Evolutionary conservation across 2,113 vertebrate genomes (phyloP).

Genomic region (Lophius piscatorius): DNA sequence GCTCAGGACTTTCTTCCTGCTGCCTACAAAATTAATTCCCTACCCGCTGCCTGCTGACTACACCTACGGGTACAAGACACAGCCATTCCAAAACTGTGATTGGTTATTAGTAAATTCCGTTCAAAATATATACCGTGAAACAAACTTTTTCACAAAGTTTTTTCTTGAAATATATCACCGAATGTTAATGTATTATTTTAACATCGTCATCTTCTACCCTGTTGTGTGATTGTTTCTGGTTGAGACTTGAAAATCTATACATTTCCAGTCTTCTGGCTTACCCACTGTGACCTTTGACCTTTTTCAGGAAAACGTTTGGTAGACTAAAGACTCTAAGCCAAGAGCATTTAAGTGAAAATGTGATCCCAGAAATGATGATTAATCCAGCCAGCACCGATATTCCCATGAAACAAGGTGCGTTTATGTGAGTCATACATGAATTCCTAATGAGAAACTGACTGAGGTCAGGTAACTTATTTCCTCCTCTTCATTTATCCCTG

Average conservation of each 20-base stretch:
- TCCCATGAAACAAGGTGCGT: constrained; percentile 50
- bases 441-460: too few species aligned
- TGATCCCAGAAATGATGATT: not conserved
- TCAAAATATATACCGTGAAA: too few species aligned
- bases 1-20: constrained; percentile 86
- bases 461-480: too few species aligned
- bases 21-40: constrained; percentile 85
- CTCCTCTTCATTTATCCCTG: not conserved
- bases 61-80: constrained; percentile 86
- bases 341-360: constrained; percentile 3
- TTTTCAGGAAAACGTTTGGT: constrained; percentile 69
- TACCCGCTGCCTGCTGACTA: constrained; percentile 85
- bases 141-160: too few species aligned
- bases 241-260: too few species aligned
- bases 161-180: too few species aligned
- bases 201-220: not conserved
- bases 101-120: too few species aligned
- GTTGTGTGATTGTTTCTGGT: too few species aligned
- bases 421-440: too few species aligned
- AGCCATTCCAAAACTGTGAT: too few species aligned
- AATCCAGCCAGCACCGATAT: not conserved
- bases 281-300: constrained; percentile 32
- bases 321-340: constrained; percentile 4
- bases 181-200: too few species aligned
- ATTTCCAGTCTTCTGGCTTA: not conserved